A percentile compares a stretch with the other conserved stretches of the same genome.
phyloP scores from a whole-genome alignment of 2,888 invertebrate genomes.

The Tetropium fuscum region DNA sequence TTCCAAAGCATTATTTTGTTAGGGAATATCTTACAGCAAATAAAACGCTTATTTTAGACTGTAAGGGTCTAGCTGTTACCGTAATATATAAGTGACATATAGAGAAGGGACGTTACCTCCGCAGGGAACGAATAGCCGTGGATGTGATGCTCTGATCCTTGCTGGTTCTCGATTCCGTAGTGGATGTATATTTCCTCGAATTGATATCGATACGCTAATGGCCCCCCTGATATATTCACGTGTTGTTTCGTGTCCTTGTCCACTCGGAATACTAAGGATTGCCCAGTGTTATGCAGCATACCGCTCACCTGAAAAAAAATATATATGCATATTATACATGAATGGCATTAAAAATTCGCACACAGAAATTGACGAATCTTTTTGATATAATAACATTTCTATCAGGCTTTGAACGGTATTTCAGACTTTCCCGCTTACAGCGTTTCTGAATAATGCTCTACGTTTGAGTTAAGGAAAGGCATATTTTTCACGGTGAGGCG shows the following conservation, averaged over 20 bases:
- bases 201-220: conserved; percentile 94
- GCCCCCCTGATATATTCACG: conserved; percentile 96
- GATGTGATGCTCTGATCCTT: conserved; percentile 96
- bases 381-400: neutral
- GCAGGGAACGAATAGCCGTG: conserved; percentile 96
- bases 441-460: no score
- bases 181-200: conserved; percentile 97
- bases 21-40: no score
- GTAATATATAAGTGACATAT: conserved; percentile 4
- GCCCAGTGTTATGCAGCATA: conserved; percentile 91
- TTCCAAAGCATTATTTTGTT: conserved; percentile 37
- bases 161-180: conserved; percentile 89
- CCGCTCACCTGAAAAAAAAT: conserved; percentile 80
- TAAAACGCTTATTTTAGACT: no score
- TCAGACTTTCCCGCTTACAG: no score
- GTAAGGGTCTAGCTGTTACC: no score
- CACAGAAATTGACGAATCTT: neutral
- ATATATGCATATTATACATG: no score
- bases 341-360: neutral
- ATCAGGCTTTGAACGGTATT: no score
- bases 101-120: conserved; percentile 77
- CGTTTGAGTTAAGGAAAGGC: no score
- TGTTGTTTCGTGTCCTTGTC: conserved; percentile 91
- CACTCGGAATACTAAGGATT: conserved; percentile 91
- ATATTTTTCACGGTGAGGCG: no score